phyloP scores from a whole-genome alignment of 2,113 vertebrate species.

The rat (Rattus norvegicus) region DNA sequence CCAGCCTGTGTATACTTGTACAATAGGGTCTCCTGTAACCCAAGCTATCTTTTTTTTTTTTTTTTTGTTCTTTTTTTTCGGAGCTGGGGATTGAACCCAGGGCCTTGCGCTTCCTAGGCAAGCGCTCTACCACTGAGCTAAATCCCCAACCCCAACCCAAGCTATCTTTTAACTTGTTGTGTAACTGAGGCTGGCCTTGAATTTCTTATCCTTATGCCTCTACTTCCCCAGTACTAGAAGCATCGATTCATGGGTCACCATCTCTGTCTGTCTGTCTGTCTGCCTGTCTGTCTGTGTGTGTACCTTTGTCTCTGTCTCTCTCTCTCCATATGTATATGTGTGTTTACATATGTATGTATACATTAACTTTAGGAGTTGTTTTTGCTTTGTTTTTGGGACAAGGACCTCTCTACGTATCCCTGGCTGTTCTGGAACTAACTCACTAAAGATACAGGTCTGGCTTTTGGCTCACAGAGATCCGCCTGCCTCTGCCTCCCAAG shows the following conservation, averaged over 20 bases:
- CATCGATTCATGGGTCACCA: not conserved
- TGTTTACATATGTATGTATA: not conserved
- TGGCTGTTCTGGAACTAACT: not conserved
- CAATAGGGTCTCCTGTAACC: not conserved
- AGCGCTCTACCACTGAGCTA: too few species aligned
- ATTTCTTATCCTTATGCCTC: not conserved
- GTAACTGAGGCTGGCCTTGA: not conserved
- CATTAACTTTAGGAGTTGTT: not conserved
- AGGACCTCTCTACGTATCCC: too few species aligned
- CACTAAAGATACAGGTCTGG: not conserved
- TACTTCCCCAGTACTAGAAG: not conserved
- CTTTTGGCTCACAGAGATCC: not conserved
- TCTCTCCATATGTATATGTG: not conserved
- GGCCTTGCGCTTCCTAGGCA: too few species aligned
- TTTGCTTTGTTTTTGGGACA: not conserved
- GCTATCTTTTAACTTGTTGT: not conserved
- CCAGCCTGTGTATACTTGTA: not conserved
- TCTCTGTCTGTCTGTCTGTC: not conserved
- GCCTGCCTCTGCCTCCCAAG: not conserved
- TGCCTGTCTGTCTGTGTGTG: not conserved
- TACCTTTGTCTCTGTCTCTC: not conserved
- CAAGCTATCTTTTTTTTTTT: not conserved
- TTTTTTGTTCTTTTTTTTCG: too few species aligned
- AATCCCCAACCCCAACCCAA: too few species aligned
- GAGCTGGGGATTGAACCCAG: too few species aligned